These are phyloP conservation scores for Meloidogyne hapla DNA, from an alignment of 1,140 invertebrate species.

Conservation along the genomic window DNA sequence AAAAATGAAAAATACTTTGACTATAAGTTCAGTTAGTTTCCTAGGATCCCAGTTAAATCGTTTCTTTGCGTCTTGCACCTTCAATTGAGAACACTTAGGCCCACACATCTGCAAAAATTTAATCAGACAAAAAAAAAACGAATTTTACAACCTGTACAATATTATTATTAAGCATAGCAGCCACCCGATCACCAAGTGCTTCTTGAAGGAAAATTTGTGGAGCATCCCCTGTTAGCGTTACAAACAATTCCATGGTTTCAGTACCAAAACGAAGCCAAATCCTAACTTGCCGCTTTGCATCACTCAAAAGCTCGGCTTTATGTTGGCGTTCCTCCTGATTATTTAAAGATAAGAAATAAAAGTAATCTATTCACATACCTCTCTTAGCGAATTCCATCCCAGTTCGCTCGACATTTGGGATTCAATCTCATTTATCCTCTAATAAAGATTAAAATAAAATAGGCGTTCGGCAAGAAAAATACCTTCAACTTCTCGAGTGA, in stretches of 20 bases:
- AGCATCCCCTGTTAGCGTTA: constrained; percentile 90
- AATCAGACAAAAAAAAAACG: background rate
- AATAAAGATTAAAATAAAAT: background rate
- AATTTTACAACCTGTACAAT: constrained; percentile 42
- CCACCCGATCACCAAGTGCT: constrained; percentile 83
- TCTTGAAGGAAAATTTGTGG: constrained; percentile 83
- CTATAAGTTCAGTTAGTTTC: constrained; percentile 81
- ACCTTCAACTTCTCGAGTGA: constrained; percentile 84
- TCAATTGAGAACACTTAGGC: constrained; percentile 92
- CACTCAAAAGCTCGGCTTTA: constrained; percentile 69
- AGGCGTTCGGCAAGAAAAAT: background rate
- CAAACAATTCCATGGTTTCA: constrained; percentile 96
- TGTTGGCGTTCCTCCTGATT: constrained; percentile 48
- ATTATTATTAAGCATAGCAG: constrained; percentile 91
- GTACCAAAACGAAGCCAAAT: constrained; percentile 89
- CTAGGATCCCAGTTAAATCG: constrained; percentile 91
- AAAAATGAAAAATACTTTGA: constrained; percentile 69
- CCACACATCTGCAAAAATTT: constrained; percentile 81
- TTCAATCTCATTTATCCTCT: constrained; percentile 87
- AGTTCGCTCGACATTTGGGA: constrained; percentile 75
- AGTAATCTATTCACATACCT: constrained; percentile 6
- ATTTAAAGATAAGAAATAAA: background rate
- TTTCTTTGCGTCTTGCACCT: constrained; percentile 88
- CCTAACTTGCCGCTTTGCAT: constrained; percentile 85
- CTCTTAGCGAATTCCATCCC: constrained; percentile 41